These are phyloP conservation scores for Alethe castanea DNA, from an alignment of 2,113 vertebrate species.

Conservation along the genomic window DNA sequence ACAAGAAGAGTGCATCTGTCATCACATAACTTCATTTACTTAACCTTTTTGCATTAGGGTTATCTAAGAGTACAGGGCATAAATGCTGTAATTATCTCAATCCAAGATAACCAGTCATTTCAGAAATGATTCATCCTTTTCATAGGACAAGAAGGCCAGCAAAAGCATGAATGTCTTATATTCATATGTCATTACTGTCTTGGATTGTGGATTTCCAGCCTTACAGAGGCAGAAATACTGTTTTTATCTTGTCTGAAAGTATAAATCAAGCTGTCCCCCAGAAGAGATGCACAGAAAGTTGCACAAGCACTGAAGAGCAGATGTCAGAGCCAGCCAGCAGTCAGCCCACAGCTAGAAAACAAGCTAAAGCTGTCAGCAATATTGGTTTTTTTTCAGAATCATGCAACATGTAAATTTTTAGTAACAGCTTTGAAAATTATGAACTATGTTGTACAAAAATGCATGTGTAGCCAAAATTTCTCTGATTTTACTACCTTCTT, in stretches of 20 bases:
- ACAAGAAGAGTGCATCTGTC: background rate
- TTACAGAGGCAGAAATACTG: background rate
- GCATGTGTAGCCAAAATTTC: background rate
- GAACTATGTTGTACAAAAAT: background rate
- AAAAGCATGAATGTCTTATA: background rate
- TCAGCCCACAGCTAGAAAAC: background rate
- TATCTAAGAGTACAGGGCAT: background rate
- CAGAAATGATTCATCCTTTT: background rate
- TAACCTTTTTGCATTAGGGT: background rate
- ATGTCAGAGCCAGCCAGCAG: background rate
- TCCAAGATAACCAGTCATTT: background rate
- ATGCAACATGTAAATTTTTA: background rate
- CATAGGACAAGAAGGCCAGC: background rate
- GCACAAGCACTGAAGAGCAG: background rate
- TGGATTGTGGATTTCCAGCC: background rate
- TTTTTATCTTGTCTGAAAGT: background rate
- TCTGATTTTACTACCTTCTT: background rate
- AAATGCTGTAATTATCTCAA: background rate
- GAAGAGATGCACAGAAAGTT: background rate
- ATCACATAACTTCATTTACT: background rate
- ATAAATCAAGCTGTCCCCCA: background rate
- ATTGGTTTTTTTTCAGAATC: background rate
- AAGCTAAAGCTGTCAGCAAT: background rate
- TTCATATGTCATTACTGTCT: background rate
- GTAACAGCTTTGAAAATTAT: background rate